These are phyloP conservation scores for Platypus cylindrus DNA, from an alignment of 2,888 invertebrate species.

Conservation along the genomic window DNA sequence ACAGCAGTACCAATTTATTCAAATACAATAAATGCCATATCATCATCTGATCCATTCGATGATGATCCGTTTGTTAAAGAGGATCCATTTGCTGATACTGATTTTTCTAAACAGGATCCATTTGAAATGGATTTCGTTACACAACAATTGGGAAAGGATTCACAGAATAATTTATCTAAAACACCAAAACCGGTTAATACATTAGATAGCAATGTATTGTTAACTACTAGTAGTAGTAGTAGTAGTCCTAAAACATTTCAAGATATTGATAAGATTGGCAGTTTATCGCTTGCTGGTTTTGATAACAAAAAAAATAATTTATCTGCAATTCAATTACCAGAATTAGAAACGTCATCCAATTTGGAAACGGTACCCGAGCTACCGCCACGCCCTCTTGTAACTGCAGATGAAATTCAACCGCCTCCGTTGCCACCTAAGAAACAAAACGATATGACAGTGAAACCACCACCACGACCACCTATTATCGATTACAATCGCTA, in stretches of 20 bases:
- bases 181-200: conserved; percentile 20
- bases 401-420: conserved; percentile 49
- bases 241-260: conserved; percentile 18
- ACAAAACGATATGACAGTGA: conserved; percentile 43
- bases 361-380: conserved; percentile 44
- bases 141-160: conserved; percentile 13
- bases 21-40: conserved; percentile 28
- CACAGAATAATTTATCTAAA: conserved; percentile 20
- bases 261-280: conserved; percentile 18
- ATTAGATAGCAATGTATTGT: background rate
- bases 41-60: conserved; percentile 49
- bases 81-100: conserved; percentile 50
- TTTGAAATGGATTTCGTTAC: conserved; percentile 39
- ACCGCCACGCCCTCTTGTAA: conserved; percentile 50
- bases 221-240: background rate
- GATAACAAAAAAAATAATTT: conserved; percentile 13
- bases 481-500: conserved; percentile 43
- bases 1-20: conserved; percentile 8
- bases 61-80: conserved; percentile 64
- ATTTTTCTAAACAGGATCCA: conserved; percentile 47
- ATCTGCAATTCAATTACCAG: conserved; percentile 24
- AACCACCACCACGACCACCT: conserved; percentile 54
- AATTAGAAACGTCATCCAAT: conserved; percentile 31
- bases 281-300: no score
- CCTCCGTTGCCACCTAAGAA: conserved; percentile 65